Evolutionary conservation across 2,888 invertebrate species (phyloP).

Genomic region (Mylabris sibirica): DNA sequence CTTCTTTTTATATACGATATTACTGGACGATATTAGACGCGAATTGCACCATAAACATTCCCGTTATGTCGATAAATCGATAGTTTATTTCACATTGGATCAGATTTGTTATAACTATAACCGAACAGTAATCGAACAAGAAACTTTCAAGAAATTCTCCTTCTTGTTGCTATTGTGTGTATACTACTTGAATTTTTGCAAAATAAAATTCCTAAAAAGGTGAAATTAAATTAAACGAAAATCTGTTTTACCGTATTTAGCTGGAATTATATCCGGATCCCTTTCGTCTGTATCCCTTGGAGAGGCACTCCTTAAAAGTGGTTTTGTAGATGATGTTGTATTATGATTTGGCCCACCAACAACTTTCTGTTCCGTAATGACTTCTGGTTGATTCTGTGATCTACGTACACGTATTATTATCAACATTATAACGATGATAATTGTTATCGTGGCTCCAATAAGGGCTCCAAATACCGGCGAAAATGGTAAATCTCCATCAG

Average conservation of each 20-base stretch:
- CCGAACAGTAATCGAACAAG: neutral
- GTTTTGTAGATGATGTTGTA: constrained; percentile 57
- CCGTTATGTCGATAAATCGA: constrained; percentile 1
- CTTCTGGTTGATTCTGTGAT: constrained; percentile 51
- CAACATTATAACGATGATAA: constrained; percentile 63
- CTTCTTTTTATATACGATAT: neutral
- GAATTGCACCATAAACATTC: constrained; percentile 7
- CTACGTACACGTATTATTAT: constrained; percentile 64
- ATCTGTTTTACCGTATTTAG: constrained; percentile 70
- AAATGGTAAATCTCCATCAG: constrained; percentile 65
- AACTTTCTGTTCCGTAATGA: constrained; percentile 60
- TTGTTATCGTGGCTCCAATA: constrained; percentile 65
- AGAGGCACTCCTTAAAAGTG: constrained; percentile 56
- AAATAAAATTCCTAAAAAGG: neutral
- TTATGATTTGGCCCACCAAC: constrained; percentile 55
- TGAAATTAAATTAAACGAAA: no score
- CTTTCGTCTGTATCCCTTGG: constrained; percentile 65
- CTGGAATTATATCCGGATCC: constrained; percentile 79
- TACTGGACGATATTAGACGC: neutral
- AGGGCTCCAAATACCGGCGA: constrained; percentile 67
- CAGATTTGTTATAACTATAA: neutral
- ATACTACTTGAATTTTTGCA: neutral
- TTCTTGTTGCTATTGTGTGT: no score
- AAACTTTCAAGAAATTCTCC: no score
- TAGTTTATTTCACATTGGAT: neutral